Evolutionary conservation across 1,140 invertebrate species (phyloP), one percentile per base, ranked within the genome.

Genomic region (Drosophila leontia): DNA sequence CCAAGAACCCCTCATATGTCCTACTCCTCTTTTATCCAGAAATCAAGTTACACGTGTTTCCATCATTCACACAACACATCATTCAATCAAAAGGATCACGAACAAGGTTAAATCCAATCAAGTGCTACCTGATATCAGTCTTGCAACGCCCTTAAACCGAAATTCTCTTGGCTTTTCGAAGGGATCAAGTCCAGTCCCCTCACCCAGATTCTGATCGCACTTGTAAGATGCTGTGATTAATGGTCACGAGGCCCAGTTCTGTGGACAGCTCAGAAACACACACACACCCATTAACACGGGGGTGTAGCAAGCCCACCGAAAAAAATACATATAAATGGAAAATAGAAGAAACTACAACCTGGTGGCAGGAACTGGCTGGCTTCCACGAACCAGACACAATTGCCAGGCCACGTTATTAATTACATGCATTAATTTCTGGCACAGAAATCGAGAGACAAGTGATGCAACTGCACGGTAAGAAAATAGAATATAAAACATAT

Each of bases 381-480:
- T 83, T 80, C 84, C 62, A 82, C 83, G 79, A 88, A 81, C 47
- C 67, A 68, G 72, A 58, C 75, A 77, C 75, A 78, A 78, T 78
- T 78, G 75, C 63, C 81, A 42, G 51, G 57, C 78, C 71, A 72
- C 64, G 83, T 90, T 90, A 90, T 90, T 90, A 91, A 90, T 90
- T 90, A 90, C 85, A 91, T 85, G 78, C 86, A 90, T 85, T 90
- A 82, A 90, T 88, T 90, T 90, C 47, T 79, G 70, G 86, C 72
- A 75, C 76, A 86, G n/a, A 55, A 55, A 55, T 55, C 53, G 42
- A 67, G 37, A 77, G 45, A 87, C 82, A 91, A 91, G 84, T 90
- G 85, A 79, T 90, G 85, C 85, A 88, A 88, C 58, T 42, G 55
- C 67, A 68, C 67, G n/a, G 15, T 1, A 13, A 55, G 12, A 44